Evolutionary conservation across 2,888 invertebrate genomes (phyloP).

Genomic region (Drosophila vallismaia): DNA sequence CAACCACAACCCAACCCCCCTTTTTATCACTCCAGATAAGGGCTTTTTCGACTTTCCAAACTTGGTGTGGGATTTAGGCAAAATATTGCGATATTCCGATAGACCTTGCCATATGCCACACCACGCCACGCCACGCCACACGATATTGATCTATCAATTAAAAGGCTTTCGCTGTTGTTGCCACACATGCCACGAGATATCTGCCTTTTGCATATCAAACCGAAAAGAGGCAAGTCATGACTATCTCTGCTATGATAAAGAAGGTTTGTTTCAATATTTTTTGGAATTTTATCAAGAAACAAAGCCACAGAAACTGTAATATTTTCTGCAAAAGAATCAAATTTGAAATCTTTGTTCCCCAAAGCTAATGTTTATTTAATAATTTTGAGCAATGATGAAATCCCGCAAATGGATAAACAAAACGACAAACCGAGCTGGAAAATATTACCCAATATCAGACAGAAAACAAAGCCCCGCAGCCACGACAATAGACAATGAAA

Average conservation of each 20-base stretch:
- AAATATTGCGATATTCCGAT: conserved; percentile 28
- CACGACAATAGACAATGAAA: conserved; percentile 62
- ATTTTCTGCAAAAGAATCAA: conserved; percentile 3
- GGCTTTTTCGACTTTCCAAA: conserved; percentile 15
- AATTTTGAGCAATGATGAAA: conserved; percentile 35
- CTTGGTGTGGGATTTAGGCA: conserved; percentile 30
- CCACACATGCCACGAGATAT: conserved; percentile 30
- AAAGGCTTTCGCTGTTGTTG: conserved; percentile 58
- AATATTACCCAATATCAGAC: conserved; percentile 37
- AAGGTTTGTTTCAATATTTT: background rate
- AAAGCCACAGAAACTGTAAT: background rate
- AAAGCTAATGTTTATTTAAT: conserved; percentile 27
- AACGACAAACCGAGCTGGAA: conserved; percentile 11
- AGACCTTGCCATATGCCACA: conserved; percentile 29
- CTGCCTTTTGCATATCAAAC: conserved; percentile 7
- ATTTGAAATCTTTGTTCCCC: background rate
- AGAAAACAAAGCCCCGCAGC: conserved; percentile 39
- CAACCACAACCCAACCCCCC: background rate
- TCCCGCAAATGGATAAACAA: conserved; percentile 38
- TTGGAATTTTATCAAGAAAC: background rate
- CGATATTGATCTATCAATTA: conserved; percentile 62
- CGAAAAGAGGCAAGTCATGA: conserved; percentile 12
- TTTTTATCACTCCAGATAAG: conserved; percentile 55
- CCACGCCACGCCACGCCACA: conserved; percentile 19
- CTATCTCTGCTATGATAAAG: background rate